phyloP scores from a whole-genome alignment of 2,888 invertebrate genomes.

The Cerastoderma edule region DNA sequence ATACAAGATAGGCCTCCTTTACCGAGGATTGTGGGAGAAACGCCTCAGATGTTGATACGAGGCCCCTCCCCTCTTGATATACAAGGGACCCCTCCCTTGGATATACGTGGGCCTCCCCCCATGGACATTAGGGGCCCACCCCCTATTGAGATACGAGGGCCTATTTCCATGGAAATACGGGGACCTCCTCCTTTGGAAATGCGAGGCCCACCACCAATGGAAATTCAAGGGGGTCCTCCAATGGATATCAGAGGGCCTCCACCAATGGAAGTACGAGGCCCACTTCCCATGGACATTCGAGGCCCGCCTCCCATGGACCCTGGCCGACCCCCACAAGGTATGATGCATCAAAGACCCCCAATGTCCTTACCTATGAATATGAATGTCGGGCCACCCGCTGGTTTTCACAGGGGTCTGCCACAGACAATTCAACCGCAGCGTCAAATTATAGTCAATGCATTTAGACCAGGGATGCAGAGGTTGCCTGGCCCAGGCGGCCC shows the following conservation, averaged over 20 bases:
- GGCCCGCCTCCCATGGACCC: constrained; percentile 26
- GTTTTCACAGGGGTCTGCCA: constrained; percentile 59
- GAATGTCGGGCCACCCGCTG: constrained; percentile 56
- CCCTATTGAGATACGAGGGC: too few relatives aligned
- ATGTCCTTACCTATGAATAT: constrained; percentile 52
- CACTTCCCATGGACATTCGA: constrained; percentile 32
- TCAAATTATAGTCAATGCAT: constrained; percentile 67
- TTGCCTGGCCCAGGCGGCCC: constrained; percentile 42
- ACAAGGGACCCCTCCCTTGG: constrained; percentile 38
- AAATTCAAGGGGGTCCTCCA: too few relatives aligned
- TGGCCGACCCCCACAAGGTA: constrained; percentile 30
- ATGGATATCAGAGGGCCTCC: too few relatives aligned
- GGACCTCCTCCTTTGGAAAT: constrained; percentile 22
- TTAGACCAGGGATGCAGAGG: constrained; percentile 57
- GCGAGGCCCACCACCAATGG: too few relatives aligned
- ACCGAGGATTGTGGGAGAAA: constrained; percentile 54
- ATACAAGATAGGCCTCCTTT: constrained; percentile 53
- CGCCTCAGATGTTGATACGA: constrained; percentile 33
- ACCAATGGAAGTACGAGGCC: constrained; percentile 48
- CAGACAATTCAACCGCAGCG: constrained; percentile 64
- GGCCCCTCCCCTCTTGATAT: constrained; percentile 26
- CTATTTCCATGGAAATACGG: constrained; percentile 10
- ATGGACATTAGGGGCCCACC: too few relatives aligned
- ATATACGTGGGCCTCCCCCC: not conserved
- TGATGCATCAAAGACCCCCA: constrained; percentile 42